Base-by-base conservation (phyloP, 2,797 vertebrate genomes). In the Myripristis jacobus region DNA sequence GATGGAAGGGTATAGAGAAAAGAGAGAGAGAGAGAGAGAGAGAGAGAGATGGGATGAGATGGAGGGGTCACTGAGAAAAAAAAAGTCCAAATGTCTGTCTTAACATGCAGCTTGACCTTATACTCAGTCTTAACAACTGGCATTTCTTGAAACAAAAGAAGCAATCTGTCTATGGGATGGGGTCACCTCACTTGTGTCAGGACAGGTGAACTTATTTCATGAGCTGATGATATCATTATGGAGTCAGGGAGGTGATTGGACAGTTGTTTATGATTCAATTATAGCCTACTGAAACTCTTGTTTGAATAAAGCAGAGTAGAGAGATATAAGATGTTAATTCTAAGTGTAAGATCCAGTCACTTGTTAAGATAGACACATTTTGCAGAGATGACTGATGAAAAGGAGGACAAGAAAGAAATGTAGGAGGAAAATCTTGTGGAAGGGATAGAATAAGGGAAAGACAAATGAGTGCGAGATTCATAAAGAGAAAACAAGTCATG, bases 321-420 rank as follows among this genome's bases (percentile, higher is more conserved):
- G 5, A 51, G 10, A 48, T 34, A 52, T 44, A 27, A 19, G 0
- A 48, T 25, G 15, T 27, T 27, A 31, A 54, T 13, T 38, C 21
- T 29, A 25, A 54, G 66, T 9, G 55, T 46, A 54, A n/a, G 69
- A 80, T 77, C 54, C 12, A 67, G 51, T 81, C 60, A 78, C 76
- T 46, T 91, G 82, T 84, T 88, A 80, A 82, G 80, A 83, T 61
- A 21, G 82, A 86, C 52, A 73, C 44, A 63, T 87, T 69, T 73
- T 75, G 72, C 68, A 75, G 21, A 8, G 29, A 72, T 24, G 74
- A 65, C 51, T 67, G 22, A 66, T 55, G 60, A 69, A 16, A 73
- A 62, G 53, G 41, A 77, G 9, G 34, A 67, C 7, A 73, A 52
- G 41, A 65, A 41, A 55, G 16, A 56, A 48, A 46, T 65, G 62